Percentiles rank a stretch among this genome's conserved stretches.
Conservation (phyloP, 1,140 invertebrate genomes). For the Chironomus tepperi region DNA sequence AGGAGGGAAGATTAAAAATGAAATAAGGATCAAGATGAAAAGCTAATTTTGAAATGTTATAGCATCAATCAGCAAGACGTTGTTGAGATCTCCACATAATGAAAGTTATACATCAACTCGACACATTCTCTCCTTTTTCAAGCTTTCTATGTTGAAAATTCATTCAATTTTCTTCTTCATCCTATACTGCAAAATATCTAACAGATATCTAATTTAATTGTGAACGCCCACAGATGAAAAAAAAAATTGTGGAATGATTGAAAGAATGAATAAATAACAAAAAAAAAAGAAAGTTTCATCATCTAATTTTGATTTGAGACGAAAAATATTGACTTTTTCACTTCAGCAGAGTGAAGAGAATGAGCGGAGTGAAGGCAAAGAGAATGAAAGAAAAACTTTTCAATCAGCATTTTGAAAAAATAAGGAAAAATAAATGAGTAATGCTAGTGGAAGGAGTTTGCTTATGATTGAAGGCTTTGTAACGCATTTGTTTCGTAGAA, state of each 20-base stretch:
- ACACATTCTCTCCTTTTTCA: background rate
- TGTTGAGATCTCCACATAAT: background rate
- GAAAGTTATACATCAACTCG: conserved; percentile 1
- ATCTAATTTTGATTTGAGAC: conserved; percentile 1
- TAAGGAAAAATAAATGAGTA: too few relatives aligned
- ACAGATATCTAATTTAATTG: background rate
- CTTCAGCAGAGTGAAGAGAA: background rate
- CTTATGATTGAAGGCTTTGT: too few relatives aligned
- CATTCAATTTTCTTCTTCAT: background rate
- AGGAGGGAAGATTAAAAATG: conserved; percentile 6
- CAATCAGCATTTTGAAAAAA: background rate
- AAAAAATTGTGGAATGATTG: background rate
- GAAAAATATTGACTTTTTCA: conserved; percentile 14
- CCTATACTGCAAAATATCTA: background rate
- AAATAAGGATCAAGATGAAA: conserved; percentile 9
- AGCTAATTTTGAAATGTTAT: conserved; percentile 14
- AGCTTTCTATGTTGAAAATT: background rate
- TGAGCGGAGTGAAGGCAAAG: background rate
- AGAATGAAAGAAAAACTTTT: background rate
- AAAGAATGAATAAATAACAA: background rate
- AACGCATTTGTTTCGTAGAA: too few relatives aligned
- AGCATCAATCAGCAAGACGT: background rate
- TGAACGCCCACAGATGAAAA: background rate
- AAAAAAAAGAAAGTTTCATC: background rate
- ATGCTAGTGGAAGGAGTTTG: too few relatives aligned